Base-by-base conservation (phyloP, 2,113 vertebrate genomes). In the Hippocampus barbouri region DNA sequence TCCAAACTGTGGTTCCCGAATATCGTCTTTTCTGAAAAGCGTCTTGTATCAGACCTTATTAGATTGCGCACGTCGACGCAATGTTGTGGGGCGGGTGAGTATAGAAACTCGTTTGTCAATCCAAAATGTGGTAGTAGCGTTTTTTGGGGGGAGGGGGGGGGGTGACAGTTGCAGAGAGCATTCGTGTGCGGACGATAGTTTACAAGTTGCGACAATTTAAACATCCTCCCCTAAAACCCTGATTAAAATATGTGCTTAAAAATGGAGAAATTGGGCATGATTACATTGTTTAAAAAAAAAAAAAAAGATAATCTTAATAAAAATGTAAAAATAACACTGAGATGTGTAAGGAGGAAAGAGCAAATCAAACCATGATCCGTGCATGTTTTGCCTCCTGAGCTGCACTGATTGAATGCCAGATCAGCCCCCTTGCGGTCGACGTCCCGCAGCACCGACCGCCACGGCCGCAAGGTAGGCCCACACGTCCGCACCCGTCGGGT, bases 371-470 rank as follows among this genome's bases (percentile, higher is more conserved):
- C 66, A 77, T 69, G 77, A 85, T 78, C 87, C 71, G 79, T 72
- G 77, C 70, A 77, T 69, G 73, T 84, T 86, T 23, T 85, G 74
- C 70, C 80, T 84, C 60, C 74, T 38, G 71, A 89, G 86, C 86
- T 89, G 89, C 87, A 84, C 83, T 79, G 80, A 83, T 78, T 87
- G 86, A 75, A 77, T 87, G 87, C 77, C 85, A 76, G 79, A 78
- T 86, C 34, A 66, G 66, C 72, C 81, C 84, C 83, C 81, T 64
- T 83, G 79, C 73, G 75, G 85, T 82, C 78, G 72, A 73, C 74
- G 49, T 77, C 75, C 80, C 80, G 82, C 68, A 64, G 80, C 68
- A 74, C 85, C 76, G 30, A 4, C 30, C 30, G 30, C 30, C 30
- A 3, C 30, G 79, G 82, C 87, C 72, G 79, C 83, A 71, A 80